These are phyloP conservation scores for Strix aluco DNA, from an alignment of 2,113 vertebrate species.

Conservation along the genomic window DNA sequence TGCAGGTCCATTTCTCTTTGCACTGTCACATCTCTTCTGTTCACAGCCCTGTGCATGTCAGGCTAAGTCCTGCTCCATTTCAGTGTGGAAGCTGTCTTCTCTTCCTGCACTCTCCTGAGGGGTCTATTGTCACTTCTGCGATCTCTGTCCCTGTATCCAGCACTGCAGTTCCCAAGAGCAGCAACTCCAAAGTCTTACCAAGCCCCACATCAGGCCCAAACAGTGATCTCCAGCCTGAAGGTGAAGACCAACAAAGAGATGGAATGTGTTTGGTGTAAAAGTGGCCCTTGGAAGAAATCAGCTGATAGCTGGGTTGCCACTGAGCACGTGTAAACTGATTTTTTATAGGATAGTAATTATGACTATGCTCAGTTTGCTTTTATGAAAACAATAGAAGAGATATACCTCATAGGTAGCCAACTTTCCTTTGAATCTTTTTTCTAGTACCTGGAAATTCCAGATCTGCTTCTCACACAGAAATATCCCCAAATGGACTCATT, in stretches of 20 bases:
- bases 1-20: neutral
- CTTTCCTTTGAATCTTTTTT: neutral
- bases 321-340: neutral
- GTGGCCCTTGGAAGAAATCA: neutral
- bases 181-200: neutral
- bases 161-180: neutral
- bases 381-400: neutral
- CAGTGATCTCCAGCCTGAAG: neutral
- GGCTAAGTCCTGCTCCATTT: neutral
- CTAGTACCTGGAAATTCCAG: neutral
- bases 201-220: neutral
- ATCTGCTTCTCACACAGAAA: neutral
- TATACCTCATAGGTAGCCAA: neutral
- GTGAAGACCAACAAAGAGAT: neutral
- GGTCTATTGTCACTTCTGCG: neutral
- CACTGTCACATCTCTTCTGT: neutral
- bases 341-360: neutral
- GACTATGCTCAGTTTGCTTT: neutral
- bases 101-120: neutral
- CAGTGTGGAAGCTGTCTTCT: neutral
- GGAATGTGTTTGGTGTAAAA: neutral
- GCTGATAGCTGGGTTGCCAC: neutral
- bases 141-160: neutral
- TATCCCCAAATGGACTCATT: neutral
- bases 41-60: neutral